These are phyloP conservation scores for Carapus acus DNA, from an alignment of 2,797 vertebrate species.

Conservation along the genomic window DNA sequence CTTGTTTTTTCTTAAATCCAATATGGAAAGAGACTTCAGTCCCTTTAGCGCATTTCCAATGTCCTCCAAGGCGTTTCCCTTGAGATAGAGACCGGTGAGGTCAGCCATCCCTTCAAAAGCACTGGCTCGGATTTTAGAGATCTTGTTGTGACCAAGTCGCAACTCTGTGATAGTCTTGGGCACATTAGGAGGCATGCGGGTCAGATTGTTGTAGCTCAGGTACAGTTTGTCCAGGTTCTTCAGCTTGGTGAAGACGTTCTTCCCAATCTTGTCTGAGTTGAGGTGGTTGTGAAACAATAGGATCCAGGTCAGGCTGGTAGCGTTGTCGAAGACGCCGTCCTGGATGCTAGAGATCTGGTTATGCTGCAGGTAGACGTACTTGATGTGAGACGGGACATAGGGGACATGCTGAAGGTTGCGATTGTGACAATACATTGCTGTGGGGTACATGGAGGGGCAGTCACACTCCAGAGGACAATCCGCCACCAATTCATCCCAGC, in stretches of 20 bases:
- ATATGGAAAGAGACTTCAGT: conserved; percentile 79
- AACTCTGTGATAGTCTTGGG: conserved; percentile 83
- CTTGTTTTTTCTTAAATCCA: conserved; percentile 87
- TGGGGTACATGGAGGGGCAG: conserved; percentile 81
- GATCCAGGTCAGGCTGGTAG: conserved; percentile 87
- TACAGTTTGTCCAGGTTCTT: conserved; percentile 82
- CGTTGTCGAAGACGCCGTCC: conserved; percentile 86
- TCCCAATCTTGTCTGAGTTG: conserved; percentile 83
- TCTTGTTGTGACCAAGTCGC: conserved; percentile 82
- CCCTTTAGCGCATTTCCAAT: conserved; percentile 78
- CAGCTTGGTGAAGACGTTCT: conserved; percentile 82
- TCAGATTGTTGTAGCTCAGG: conserved; percentile 87
- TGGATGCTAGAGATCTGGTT: conserved; percentile 87
- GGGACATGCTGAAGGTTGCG: conserved; percentile 88
- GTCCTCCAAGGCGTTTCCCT: conserved; percentile 80
- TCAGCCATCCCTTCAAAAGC: conserved; percentile 78
- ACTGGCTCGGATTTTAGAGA: conserved; percentile 73
- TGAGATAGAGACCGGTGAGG: conserved; percentile 79
- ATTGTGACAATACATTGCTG: conserved; percentile 90
- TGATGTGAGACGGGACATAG: conserved; percentile 85
- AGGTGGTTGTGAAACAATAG: conserved; percentile 86
- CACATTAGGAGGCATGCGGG: conserved; percentile 78
- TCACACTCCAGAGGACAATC: conserved; percentile 92
- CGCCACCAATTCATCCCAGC: conserved; percentile 53
- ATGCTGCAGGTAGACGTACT: conserved; percentile 90